Base-by-base conservation (phyloP, 2,113 vertebrate species). In the Semicossyphus pulcher region DNA sequence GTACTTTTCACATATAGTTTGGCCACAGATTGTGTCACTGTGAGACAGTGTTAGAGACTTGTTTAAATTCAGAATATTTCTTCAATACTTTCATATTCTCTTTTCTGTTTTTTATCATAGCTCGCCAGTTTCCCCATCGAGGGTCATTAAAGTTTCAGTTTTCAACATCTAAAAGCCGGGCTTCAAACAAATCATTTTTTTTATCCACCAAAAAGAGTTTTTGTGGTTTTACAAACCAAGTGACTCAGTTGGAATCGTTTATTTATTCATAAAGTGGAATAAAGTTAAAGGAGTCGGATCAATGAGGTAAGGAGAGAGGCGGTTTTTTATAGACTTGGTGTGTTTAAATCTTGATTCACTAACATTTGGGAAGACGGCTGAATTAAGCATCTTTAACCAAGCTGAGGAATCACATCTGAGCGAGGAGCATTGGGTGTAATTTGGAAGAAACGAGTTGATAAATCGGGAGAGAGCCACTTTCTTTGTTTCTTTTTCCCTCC, bases 401-500 rank as follows among this genome's bases (percentile, higher is more conserved):
- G 26, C 47, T 4, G 23, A 56, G 7, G 25, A 36, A 26, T 48
- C 15, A 7, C 53, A 41, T 21, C 16, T n/a, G 32, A 54, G 34
- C 25, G 15, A 10, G 20, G 9, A 70, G 0, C 59, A 39, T 16
- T 0, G 5, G 8, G 58, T 32, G 16, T 60, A 45, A 44, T 37
- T 39, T 65, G 32, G 31, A 68, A 37, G 23, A 65, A 69, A 65
- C 57, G 10, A 41, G 54, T n/a, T 45, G 54, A 57, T 51, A 41
- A 84, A 65, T 48, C 52, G 51, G 5, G 31, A 54, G 61, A 69
- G 11, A 62, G 34, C 10, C 58, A 76, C 70, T 76, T 64, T 77
- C 66, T 72, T 47, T 57, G 59, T 76, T 72, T 73, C n/a, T 52
- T 41, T 64, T 28, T 1, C 39, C 64, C 20, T 18, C 25, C 20